Conservation (phyloP, 2,797 vertebrate genomes). For the Sciaenops ocellatus region DNA sequence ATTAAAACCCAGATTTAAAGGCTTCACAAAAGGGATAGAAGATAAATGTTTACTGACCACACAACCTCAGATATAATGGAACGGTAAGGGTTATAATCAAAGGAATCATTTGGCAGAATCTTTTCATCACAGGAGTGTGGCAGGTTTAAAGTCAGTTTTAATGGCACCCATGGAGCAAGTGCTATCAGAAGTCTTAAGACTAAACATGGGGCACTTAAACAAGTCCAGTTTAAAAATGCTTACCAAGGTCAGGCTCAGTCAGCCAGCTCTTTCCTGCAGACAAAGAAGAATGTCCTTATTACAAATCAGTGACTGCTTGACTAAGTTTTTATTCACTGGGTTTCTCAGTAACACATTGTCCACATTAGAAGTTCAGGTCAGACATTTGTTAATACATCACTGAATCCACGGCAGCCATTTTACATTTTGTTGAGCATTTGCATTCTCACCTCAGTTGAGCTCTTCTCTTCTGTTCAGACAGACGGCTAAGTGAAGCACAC, state of each 20-base stretch:
- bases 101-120: slow-evolving; percentile 88
- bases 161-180: background rate
- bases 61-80: slow-evolving; percentile 84
- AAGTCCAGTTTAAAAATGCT: background rate
- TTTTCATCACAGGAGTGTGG: slow-evolving; percentile 77
- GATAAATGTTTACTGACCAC: fast-evolving
- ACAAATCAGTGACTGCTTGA: background rate
- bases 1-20: background rate
- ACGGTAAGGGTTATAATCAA: slow-evolving; percentile 86
- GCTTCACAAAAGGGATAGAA: fast-evolving
- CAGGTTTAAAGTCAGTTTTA: background rate
- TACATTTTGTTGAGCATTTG: fast-evolving
- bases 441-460: slow-evolving; percentile 41
- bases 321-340: fast-evolving
- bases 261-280: background rate
- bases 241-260: background rate
- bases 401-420: slow-evolving; percentile 31
- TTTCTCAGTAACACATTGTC: slow-evolving; percentile 76
- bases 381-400: slow-evolving; percentile 87
- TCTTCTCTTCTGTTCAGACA: fast-evolving
- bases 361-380: slow-evolving; percentile 85
- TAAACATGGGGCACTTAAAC: background rate
- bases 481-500: fast-evolving
- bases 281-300: background rate
- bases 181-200: background rate